phyloP scores from a whole-genome alignment of 2,113 vertebrate genomes.

The Nanorana parkeri region DNA sequence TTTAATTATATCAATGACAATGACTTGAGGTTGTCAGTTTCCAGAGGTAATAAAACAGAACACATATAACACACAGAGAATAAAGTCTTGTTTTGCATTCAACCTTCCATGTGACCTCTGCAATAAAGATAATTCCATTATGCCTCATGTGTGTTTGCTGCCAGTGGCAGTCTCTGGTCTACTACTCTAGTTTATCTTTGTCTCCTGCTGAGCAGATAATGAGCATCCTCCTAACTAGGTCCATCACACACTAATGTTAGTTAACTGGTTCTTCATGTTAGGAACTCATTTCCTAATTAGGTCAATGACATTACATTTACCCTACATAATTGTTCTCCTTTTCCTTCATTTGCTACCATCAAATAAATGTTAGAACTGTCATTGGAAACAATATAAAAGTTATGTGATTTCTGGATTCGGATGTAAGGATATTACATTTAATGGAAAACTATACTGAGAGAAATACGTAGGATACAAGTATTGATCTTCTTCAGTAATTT shows the following conservation, averaged over 20 bases:
- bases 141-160: constrained; percentile 12
- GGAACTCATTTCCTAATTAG: constrained; percentile 9
- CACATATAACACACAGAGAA: not conserved
- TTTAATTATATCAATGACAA: too few relatives aligned
- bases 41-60: not conserved
- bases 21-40: not conserved
- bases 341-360: too few relatives aligned
- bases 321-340: not conserved
- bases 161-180: constrained; percentile 8
- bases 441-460: too few relatives aligned
- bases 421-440: too few relatives aligned
- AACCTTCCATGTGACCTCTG: constrained; percentile 14
- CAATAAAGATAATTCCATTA: not conserved
- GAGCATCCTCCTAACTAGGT: constrained; percentile 11
- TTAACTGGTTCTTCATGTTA: constrained; percentile 5
- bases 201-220: constrained; percentile 28
- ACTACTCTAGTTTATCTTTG: not conserved
- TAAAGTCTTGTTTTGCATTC: not conserved
- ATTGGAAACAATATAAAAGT: too few relatives aligned
- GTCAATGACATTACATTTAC: not conserved
- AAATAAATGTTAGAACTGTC: too few relatives aligned
- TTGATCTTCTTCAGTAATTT: too few relatives aligned
- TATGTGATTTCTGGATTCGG: too few relatives aligned
- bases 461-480: too few relatives aligned
- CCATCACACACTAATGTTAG: not conserved